phyloP scores from a whole-genome alignment of 2,797 vertebrate genomes.

The Propithecus deckenii region DNA sequence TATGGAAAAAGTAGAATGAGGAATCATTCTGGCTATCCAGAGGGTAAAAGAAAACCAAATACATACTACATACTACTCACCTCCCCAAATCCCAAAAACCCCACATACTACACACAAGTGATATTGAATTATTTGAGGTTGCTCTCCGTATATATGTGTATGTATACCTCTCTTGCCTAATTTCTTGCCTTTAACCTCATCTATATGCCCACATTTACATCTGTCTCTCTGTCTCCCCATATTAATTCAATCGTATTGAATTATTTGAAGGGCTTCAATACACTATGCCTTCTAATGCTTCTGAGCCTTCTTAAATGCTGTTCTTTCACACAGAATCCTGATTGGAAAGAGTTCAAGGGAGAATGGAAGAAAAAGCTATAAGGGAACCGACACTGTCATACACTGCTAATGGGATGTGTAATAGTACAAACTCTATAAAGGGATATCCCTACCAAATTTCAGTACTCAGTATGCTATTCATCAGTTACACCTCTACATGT shows the following conservation, averaged over 20 bases:
- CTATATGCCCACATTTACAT: background rate
- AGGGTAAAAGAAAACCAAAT: background rate
- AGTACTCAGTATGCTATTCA: background rate
- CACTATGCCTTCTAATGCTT: background rate
- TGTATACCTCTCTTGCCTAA: background rate
- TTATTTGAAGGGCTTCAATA: background rate
- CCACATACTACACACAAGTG: background rate
- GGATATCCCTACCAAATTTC: background rate
- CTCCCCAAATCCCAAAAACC: background rate
- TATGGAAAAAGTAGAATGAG: background rate
- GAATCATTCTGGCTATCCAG: background rate
- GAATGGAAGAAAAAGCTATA: background rate
- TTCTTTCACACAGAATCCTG: background rate
- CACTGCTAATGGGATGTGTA: background rate
- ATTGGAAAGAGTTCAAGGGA: background rate
- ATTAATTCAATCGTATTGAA: background rate
- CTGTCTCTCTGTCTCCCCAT: background rate
- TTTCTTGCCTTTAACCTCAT: background rate
- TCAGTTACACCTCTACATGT: background rate
- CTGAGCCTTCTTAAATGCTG: background rate
- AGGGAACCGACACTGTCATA: background rate
- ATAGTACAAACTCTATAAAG: background rate
- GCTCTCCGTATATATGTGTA: background rate
- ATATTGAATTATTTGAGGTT: background rate
- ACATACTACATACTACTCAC: background rate